Percentiles rank a stretch among this genome's conserved stretches.
phyloP scores from a whole-genome alignment of 1,140 invertebrate genomes.

The Pseudomyrmex concolor region DNA sequence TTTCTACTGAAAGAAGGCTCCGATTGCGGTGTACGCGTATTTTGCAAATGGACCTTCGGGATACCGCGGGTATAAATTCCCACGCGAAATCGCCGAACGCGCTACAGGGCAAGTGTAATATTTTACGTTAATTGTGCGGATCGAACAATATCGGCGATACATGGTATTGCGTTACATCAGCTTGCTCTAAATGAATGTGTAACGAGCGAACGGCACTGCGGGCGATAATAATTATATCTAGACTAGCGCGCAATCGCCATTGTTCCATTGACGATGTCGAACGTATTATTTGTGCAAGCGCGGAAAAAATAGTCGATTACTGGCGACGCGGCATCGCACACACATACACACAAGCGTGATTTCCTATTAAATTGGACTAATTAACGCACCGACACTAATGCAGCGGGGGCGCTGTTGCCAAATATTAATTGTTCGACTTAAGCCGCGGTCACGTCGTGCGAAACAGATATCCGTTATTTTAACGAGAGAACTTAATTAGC shows the following conservation, averaged over 20 bases:
- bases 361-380: constrained; percentile 57
- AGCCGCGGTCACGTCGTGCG: constrained; percentile 30
- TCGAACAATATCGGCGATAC: constrained; percentile 70
- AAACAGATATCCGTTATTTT: constrained; percentile 37
- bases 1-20: not conserved
- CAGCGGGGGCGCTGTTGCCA: constrained; percentile 20
- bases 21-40: constrained; percentile 1
- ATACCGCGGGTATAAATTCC: constrained; percentile 57
- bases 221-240: constrained; percentile 72
- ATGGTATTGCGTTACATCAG: constrained; percentile 69
- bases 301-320: constrained; percentile 58
- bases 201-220: constrained; percentile 69
- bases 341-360: constrained; percentile 38
- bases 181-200: constrained; percentile 68
- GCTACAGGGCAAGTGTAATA: constrained; percentile 63
- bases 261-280: constrained; percentile 67
- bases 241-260: constrained; percentile 49
- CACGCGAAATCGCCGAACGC: constrained; percentile 47
- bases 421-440: constrained; percentile 61
- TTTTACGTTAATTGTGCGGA: constrained; percentile 72
- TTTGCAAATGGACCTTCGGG: constrained; percentile 45
- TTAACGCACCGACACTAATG: constrained; percentile 36
- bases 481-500: constrained; percentile 54
- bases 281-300: constrained; percentile 57
- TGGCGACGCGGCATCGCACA: constrained; percentile 1